These are phyloP conservation scores for Pantherophis alleghaniensis DNA, from an alignment of 2,797 vertebrate genomes.

Conservation along the genomic window DNA sequence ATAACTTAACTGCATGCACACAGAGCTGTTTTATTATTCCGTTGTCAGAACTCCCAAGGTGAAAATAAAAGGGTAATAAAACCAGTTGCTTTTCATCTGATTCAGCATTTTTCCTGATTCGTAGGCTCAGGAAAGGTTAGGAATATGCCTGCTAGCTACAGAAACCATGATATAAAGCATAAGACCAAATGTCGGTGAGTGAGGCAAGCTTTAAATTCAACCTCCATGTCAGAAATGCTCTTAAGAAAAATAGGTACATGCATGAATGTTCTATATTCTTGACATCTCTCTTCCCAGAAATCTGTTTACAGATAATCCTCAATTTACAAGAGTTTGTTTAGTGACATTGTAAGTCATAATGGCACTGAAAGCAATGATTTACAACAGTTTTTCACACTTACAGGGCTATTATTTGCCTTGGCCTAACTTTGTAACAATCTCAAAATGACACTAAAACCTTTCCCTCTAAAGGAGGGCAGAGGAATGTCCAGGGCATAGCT, in stretches of 20 bases:
- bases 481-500: background rate
- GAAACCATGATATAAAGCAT: background rate
- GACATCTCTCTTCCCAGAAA: background rate
- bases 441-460: background rate
- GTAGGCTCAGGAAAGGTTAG: background rate
- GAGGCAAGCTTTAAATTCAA: background rate
- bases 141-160: background rate
- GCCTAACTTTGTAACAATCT: background rate
- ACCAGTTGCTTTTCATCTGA: background rate
- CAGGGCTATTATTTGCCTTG: background rate
- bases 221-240: background rate
- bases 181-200: background rate
- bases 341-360: background rate
- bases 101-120: background rate
- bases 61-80: constrained; percentile 2
- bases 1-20: background rate
- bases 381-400: background rate
- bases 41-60: background rate
- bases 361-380: background rate
- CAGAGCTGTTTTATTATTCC: background rate
- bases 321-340: background rate
- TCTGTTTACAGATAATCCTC: background rate
- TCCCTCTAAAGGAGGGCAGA: background rate
- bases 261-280: background rate
- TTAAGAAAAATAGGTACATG: background rate